Percentiles rank a stretch among this genome's conserved stretches.
Evolutionary conservation across 2,113 vertebrate genomes (phyloP).

Genomic region (Riparia riparia): DNA sequence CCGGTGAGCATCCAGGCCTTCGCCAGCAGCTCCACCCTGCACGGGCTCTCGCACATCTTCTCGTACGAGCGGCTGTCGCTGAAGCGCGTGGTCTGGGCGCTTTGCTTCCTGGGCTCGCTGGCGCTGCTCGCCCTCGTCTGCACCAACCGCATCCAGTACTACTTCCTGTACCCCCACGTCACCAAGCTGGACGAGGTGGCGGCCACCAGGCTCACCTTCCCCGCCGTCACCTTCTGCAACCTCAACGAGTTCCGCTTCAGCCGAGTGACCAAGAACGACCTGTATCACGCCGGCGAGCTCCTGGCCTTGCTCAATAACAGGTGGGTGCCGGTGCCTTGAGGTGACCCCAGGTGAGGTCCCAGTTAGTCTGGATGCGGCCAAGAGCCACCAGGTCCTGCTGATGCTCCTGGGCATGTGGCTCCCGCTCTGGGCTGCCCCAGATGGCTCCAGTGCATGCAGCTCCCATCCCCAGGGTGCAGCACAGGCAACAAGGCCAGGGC

Average conservation of each 20-base stretch:
- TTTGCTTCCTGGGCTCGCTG: slow-evolving; percentile 93
- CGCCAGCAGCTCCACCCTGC: slow-evolving; percentile 95
- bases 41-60: slow-evolving; percentile 98
- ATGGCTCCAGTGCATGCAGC: rapidly evolving
- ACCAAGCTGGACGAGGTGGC: slow-evolving; percentile 97
- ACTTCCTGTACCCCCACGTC: slow-evolving; percentile 96
- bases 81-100: slow-evolving; percentile 91
- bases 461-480: rapidly evolving
- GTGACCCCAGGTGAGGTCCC: background rate
- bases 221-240: slow-evolving; percentile 97
- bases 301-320: slow-evolving; percentile 96
- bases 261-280: slow-evolving; percentile 95
- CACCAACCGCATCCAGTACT: slow-evolving; percentile 94
- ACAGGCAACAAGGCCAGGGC: background rate
- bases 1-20: slow-evolving; percentile 94
- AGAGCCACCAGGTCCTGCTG: background rate
- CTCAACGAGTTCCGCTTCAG: slow-evolving; percentile 98
- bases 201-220: slow-evolving; percentile 87
- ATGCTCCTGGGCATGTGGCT: background rate
- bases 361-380: background rate
- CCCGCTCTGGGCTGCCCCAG: rapidly evolving
- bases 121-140: slow-evolving; percentile 90
- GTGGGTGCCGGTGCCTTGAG: slow-evolving; percentile 68
- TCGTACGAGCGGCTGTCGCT: slow-evolving; percentile 92
- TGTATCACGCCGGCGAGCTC: slow-evolving; percentile 97